Evolutionary conservation across 2,113 vertebrate species (phyloP).

Genomic region (Elanus axillaris): DNA sequence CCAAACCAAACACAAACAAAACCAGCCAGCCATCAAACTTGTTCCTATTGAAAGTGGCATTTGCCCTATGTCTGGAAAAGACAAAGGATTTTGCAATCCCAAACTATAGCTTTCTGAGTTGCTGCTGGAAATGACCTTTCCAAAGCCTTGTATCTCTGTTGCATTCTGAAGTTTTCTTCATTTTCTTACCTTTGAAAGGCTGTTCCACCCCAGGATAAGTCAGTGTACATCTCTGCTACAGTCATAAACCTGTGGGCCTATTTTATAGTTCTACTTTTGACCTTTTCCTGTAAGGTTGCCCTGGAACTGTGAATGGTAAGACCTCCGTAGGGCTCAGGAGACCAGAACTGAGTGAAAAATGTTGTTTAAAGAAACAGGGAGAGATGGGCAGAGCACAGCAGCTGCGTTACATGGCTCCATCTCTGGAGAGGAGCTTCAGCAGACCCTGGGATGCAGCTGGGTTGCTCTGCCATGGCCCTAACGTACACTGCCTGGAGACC

Average conservation of each 20-base stretch:
- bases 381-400: not conserved
- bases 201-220: not conserved
- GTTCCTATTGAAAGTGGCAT: not conserved
- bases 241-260: not conserved
- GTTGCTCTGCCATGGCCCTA: not conserved
- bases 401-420: not conserved
- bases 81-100: not conserved
- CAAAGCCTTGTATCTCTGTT: not conserved
- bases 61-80: not conserved
- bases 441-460: not conserved
- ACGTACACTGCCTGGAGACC: not conserved
- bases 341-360: not conserved
- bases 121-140: slow-evolving; percentile 33
- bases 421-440: not conserved
- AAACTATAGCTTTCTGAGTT: not conserved
- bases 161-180: not conserved
- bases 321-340: not conserved
- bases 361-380: not conserved
- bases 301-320: not conserved
- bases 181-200: not conserved
- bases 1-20: not conserved
- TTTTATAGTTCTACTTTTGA: not conserved
- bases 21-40: not conserved
- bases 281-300: not conserved
- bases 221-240: not conserved